phyloP scores from a whole-genome alignment of 2,888 invertebrate species.

The Noctua comes region DNA sequence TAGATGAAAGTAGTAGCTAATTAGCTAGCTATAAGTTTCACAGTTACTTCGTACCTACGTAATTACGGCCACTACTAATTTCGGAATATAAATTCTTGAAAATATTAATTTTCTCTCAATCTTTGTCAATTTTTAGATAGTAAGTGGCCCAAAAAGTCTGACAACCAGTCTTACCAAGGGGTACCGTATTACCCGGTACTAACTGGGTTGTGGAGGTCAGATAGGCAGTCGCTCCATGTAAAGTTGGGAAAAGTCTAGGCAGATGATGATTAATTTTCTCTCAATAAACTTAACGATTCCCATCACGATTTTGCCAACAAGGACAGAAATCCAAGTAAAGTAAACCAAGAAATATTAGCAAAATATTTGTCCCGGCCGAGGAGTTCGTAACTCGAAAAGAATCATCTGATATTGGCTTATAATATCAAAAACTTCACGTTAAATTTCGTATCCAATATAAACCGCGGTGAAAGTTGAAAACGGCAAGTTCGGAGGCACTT shows the following conservation, averaged over 20 bases:
- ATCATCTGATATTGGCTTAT: slow-evolving; percentile 74
- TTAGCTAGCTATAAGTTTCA: neutral
- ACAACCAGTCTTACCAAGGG: too few relatives aligned
- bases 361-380: slow-evolving; percentile 62
- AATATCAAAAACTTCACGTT: slow-evolving; percentile 77
- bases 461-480: slow-evolving; percentile 74
- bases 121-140: too few relatives aligned
- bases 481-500: slow-evolving; percentile 73
- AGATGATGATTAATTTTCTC: neutral
- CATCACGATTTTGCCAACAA: slow-evolving; percentile 43
- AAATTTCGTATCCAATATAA: slow-evolving; percentile 83
- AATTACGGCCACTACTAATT: neutral
- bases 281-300: slow-evolving; percentile 37
- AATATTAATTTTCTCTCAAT: neutral
- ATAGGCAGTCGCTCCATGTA: too few relatives aligned
- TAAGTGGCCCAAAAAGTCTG: too few relatives aligned
- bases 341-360: slow-evolving; percentile 59
- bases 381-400: slow-evolving; percentile 67
- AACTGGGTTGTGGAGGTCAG: too few relatives aligned
- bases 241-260: too few relatives aligned
- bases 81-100: neutral
- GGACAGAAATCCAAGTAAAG: slow-evolving; percentile 29
- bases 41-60: neutral
- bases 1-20: neutral
- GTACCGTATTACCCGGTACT: too few relatives aligned